phyloP scores from a whole-genome alignment of 2,888 invertebrate species.

The Colostygia pectinataria region DNA sequence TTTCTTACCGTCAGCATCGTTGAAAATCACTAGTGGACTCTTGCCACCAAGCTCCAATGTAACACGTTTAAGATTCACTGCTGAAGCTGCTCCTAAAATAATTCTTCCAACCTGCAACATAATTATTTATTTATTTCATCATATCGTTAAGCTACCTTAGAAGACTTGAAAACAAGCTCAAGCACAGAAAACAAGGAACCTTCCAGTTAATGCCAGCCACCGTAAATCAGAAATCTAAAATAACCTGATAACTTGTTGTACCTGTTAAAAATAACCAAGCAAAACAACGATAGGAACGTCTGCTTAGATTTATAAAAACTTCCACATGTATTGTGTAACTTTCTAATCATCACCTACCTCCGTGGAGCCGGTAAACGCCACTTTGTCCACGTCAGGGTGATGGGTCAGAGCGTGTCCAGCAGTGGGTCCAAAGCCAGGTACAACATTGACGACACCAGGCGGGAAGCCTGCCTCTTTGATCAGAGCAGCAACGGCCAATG shows the following conservation, averaged over 20 bases:
- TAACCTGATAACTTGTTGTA: too few species aligned
- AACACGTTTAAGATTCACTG: constrained; percentile 91
- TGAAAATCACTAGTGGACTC: constrained; percentile 92
- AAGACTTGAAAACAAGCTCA: too few species aligned
- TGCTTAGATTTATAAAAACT: too few species aligned
- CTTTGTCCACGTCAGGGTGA: constrained; percentile 91
- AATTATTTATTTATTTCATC: too few species aligned
- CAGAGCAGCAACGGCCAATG: constrained; percentile 93
- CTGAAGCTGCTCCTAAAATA: constrained; percentile 86
- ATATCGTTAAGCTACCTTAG: too few species aligned
- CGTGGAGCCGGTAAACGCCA: constrained; percentile 88
- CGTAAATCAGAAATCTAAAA: too few species aligned
- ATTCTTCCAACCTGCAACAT: constrained; percentile 77
- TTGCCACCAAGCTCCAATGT: constrained; percentile 95
- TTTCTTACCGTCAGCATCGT: constrained; percentile 89
- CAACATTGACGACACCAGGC: constrained; percentile 94
- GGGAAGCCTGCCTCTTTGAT: constrained; percentile 95
- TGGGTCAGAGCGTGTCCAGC: constrained; percentile 90
- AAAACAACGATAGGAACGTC: too few species aligned
- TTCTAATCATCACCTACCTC: constrained; percentile 50
- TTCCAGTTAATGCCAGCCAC: too few species aligned
- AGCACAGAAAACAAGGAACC: too few species aligned
- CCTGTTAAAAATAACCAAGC: too few species aligned
- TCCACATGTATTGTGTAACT: too few species aligned
- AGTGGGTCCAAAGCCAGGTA: constrained; percentile 93